Evolutionary conservation across 2,888 invertebrate genomes (phyloP), one percentile per base, ranked within the genome.

Genomic region (Orthosia gracilis): DNA sequence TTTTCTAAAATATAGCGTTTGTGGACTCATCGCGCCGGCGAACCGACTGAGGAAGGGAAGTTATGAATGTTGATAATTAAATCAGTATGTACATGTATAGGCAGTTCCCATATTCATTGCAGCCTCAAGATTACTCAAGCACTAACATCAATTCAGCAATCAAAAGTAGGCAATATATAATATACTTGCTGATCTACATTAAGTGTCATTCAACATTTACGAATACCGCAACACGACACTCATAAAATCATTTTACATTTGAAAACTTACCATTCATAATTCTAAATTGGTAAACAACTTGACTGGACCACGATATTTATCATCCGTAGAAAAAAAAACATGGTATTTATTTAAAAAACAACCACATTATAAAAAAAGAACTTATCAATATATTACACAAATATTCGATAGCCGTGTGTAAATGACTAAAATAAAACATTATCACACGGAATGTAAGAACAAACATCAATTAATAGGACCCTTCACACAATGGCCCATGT

Each of bases 281-380:
- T 90, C 77, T 82, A 92, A 88, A 91, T 84, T 93, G 93, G 94
- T 94, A 94, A 94, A 93, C 91, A 92, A 90, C 84, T 75, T 89
- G 88, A 89, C 88, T 90, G 82, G 78, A 72, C 78, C 87, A 90
- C 90, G 89, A 90, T 79, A 89, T 77, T 84, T 90, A 90, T 90
- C 89, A 91, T 89, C 86, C 85, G 77, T 76, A 71, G 47, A 79
- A 70, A 78, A 76, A 69, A 76, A 69, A 75, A 65, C 69, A 70
- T 73, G 74, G 79, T 73, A 73, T 79, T 78, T 80, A 65, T 80
- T 73, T 23, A 74, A 71, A 77, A 73, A 75, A 79, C 15, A n/a
- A 78, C 74, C 70, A 76, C n/a, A 58, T 80, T 69, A 47, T 80
- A 74, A 64, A 63, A 76, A 76, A 31, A 31, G 31, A 74, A 73